Percentiles rank a stretch among this genome's conserved stretches.
Evolutionary conservation across 2,113 vertebrate species (phyloP).

Genomic region (Anguilla rostrata): DNA sequence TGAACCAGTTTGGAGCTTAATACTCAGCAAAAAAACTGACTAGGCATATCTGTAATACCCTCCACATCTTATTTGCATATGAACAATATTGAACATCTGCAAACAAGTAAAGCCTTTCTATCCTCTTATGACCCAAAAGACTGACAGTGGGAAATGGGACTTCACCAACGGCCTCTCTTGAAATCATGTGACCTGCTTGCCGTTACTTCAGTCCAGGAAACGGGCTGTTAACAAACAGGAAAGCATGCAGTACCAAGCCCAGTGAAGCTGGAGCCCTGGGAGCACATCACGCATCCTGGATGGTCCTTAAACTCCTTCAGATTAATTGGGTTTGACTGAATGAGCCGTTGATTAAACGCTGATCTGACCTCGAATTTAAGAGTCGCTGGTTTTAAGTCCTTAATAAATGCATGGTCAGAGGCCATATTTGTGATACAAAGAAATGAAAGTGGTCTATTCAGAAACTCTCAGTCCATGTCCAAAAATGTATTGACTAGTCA

Average conservation of each 20-base stretch:
- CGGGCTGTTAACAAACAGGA: not conserved
- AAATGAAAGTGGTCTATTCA: too few relatives aligned
- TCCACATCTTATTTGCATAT: constrained; percentile 4
- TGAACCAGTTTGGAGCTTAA: not conserved
- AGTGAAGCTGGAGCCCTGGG: not conserved
- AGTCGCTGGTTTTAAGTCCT: not conserved
- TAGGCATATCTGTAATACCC: not conserved
- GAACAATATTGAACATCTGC: not conserved
- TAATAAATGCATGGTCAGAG: not conserved
- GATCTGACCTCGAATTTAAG: not conserved
- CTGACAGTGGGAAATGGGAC: not conserved
- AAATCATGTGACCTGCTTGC: not conserved
- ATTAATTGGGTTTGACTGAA: not conserved
- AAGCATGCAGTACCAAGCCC: not conserved
- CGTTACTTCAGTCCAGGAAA: not conserved
- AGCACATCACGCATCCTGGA: not conserved
- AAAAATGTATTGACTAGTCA: too few relatives aligned
- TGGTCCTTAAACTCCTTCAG: not conserved
- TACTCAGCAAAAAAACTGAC: not conserved
- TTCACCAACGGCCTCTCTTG: not conserved
- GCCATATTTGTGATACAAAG: not conserved
- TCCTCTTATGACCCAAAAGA: not conserved
- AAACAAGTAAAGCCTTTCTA: not conserved
- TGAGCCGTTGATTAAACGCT: not conserved
- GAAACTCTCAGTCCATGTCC: too few relatives aligned